Conservation (phyloP, 1,140 invertebrate genomes). For the Lerema accius region DNA sequence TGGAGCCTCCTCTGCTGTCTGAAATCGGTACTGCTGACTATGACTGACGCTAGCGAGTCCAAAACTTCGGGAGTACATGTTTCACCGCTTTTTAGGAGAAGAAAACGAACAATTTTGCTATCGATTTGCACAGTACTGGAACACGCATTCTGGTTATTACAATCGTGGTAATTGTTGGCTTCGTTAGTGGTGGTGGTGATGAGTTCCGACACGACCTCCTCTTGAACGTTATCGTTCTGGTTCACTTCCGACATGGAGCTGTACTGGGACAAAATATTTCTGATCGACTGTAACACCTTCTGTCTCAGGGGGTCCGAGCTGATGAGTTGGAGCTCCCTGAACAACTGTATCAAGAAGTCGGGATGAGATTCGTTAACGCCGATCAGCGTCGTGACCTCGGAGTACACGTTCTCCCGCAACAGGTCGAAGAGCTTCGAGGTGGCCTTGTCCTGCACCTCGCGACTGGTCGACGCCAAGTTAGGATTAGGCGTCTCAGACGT, state of each 20-base stretch:
- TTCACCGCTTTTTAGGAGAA: conserved; percentile 69
- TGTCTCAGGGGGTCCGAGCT: conserved; percentile 86
- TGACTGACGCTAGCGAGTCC: conserved; percentile 61
- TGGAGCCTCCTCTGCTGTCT: conserved; percentile 61
- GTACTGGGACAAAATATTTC: conserved; percentile 77
- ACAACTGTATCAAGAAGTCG: conserved; percentile 86
- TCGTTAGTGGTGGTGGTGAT: conserved; percentile 53
- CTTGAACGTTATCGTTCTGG: conserved; percentile 47
- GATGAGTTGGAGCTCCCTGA: conserved; percentile 85
- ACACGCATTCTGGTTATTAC: conserved; percentile 49
- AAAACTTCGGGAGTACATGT: conserved; percentile 70
- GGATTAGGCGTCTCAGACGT: conserved; percentile 66
- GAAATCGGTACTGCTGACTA: conserved; percentile 52
- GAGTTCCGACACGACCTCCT: conserved; percentile 46
- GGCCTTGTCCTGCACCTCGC: conserved; percentile 74
- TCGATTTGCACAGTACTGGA: conserved; percentile 59
- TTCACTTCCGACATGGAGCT: conserved; percentile 52
- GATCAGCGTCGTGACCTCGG: conserved; percentile 87
- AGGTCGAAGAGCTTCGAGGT: conserved; percentile 86
- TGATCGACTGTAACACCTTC: conserved; percentile 84
- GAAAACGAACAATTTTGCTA: conserved; percentile 75
- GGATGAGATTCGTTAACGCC: conserved; percentile 87
- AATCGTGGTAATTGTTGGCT: conserved; percentile 49
- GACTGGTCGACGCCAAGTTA: conserved; percentile 71
- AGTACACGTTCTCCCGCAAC: conserved; percentile 86